Evolutionary conservation across 1,140 invertebrate species (phyloP).

Genomic region (Papilio glaucus): DNA sequence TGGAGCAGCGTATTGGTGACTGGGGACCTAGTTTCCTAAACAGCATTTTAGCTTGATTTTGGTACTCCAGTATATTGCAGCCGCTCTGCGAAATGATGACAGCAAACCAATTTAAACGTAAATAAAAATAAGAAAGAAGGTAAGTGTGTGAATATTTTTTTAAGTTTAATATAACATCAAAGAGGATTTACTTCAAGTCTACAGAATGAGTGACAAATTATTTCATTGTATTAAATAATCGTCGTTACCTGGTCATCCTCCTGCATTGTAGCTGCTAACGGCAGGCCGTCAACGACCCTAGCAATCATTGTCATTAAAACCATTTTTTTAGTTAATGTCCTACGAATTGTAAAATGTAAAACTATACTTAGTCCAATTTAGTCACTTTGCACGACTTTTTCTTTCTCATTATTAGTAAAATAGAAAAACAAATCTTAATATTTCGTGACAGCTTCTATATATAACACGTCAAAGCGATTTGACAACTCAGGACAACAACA

Average conservation of each 20-base stretch:
- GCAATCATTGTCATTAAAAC: constrained; percentile 99
- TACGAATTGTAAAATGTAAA: constrained; percentile 47
- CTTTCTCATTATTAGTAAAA: constrained; percentile 71
- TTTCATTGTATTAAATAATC: constrained; percentile 8
- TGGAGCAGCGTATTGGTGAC: constrained; percentile 95
- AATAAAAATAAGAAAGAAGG: constrained; percentile 43
- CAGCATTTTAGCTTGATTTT: constrained; percentile 99
- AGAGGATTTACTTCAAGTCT: neutral
- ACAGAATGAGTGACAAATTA: constrained; percentile 27
- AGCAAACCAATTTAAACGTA: constrained; percentile 70
- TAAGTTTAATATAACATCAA: neutral
- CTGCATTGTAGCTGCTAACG: constrained; percentile 98
- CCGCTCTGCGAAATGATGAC: constrained; percentile 89
- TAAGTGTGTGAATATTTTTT: neutral
- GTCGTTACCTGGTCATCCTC: constrained; percentile 96
- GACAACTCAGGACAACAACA: constrained; percentile 65
- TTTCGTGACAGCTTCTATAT: constrained; percentile 58
- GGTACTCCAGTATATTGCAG: constrained; percentile 97
- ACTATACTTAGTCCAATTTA: constrained; percentile 42
- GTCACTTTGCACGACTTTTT: constrained; percentile 58
- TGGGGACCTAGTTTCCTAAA: constrained; percentile 96
- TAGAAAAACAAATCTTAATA: constrained; percentile 57
- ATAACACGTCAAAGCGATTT: constrained; percentile 71
- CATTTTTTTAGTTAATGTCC: constrained; percentile 85
- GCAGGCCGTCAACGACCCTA: constrained; percentile 96